Evolutionary conservation across 2,797 vertebrate genomes (phyloP).

Genomic region (Cynopterus sphinx): DNA sequence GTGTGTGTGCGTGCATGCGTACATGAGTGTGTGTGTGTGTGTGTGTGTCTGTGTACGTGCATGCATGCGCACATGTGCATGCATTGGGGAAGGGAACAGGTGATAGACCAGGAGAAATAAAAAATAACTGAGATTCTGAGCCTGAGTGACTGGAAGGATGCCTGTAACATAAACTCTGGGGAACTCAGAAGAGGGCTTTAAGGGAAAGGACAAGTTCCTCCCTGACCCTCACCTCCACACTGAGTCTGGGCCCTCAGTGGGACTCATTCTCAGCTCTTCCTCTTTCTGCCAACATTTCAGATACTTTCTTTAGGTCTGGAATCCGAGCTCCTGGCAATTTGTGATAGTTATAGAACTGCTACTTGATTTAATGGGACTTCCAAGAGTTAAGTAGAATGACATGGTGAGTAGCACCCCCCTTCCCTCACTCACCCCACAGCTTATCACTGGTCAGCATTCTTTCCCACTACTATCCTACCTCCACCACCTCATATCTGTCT

Average conservation of each 20-base stretch:
- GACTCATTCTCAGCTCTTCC: not conserved
- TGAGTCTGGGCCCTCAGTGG: not conserved
- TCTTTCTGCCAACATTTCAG: not conserved
- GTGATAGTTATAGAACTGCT: not conserved
- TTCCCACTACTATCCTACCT: not conserved
- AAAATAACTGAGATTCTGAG: not conserved
- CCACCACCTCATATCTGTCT: not conserved
- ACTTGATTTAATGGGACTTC: not conserved
- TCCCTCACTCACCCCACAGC: too few species aligned
- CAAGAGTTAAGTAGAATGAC: not conserved
- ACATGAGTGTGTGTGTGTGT: fast-evolving
- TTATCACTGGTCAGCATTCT: not conserved
- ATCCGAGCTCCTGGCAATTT: not conserved
- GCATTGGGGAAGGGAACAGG: not conserved
- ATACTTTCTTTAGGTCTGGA: not conserved
- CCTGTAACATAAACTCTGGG: not conserved
- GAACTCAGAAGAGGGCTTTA: not conserved
- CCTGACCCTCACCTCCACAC: not conserved
- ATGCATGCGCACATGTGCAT: fast-evolving
- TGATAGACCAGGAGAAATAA: not conserved
- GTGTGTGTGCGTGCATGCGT: fast-evolving
- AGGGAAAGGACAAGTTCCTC: not conserved
- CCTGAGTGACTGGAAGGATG: not conserved
- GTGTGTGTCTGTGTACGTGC: not conserved
- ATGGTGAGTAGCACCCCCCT: not conserved